Evolutionary conservation across 2,888 invertebrate species (phyloP).

Genomic region (Abrostola tripartita): DNA sequence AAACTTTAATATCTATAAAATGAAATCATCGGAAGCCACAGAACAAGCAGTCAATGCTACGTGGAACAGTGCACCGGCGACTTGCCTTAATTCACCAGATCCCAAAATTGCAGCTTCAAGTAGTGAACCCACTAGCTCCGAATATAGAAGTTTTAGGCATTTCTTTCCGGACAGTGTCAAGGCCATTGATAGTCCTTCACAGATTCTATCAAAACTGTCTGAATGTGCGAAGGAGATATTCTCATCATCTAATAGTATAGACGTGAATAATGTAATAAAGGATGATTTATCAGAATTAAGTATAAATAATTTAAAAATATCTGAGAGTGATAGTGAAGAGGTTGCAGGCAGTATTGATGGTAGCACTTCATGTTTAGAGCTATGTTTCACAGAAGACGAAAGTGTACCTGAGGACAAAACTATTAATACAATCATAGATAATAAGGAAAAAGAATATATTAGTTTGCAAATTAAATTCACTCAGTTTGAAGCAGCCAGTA

Average conservation of each 20-base stretch:
- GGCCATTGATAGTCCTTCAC: conserved; percentile 82
- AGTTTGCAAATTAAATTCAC: conserved; percentile 87
- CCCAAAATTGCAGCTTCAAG: conserved; percentile 73
- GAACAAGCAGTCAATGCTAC: conserved; percentile 63
- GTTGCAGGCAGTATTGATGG: conserved; percentile 83
- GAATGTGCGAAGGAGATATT: conserved; percentile 87
- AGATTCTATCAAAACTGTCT: conserved; percentile 82
- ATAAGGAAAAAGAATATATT: conserved; percentile 83
- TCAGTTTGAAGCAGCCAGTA: conserved; percentile 79
- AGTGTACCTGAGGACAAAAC: conserved; percentile 76
- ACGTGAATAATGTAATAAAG: conserved; percentile 75
- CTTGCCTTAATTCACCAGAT: conserved; percentile 89
- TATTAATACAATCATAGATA: conserved; percentile 74
- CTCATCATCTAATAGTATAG: conserved; percentile 82
- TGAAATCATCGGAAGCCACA: conserved; percentile 55
- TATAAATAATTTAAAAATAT: conserved; percentile 82
- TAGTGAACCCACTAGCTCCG: conserved; percentile 84
- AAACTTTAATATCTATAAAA: conserved; percentile 55
- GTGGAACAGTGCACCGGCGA: conserved; percentile 89
- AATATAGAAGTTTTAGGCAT: conserved; percentile 78
- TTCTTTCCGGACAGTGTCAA: conserved; percentile 85
- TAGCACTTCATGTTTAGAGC: conserved; percentile 83
- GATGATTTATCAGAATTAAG: conserved; percentile 81
- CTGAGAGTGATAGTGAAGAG: conserved; percentile 85
- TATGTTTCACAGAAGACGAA: conserved; percentile 85